phyloP scores from a whole-genome alignment of 2,113 vertebrate genomes.

The Sinocyclocheilus maitianheensis region DNA sequence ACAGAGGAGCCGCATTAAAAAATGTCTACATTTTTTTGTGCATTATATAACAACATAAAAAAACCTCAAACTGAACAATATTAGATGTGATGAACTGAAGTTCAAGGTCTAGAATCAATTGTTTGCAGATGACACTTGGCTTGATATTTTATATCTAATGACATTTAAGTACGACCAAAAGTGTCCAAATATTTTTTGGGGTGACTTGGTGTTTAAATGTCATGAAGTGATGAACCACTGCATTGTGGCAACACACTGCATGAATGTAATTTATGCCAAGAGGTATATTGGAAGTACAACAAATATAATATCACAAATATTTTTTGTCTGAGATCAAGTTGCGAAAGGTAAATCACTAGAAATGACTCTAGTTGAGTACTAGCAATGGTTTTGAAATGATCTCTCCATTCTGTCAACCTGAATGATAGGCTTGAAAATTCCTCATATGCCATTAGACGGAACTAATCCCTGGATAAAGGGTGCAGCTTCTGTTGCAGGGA shows the following conservation, averaged over 20 bases:
- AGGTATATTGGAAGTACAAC: not conserved
- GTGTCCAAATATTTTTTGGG: not conserved
- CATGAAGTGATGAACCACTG: not conserved
- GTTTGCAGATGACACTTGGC: not conserved
- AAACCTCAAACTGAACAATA: not conserved
- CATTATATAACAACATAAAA: not conserved
- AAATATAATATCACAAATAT: not conserved
- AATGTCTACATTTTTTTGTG: not conserved
- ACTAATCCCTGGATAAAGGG: conserved; percentile 44
- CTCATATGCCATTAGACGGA: conserved; percentile 9
- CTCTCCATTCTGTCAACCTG: not conserved
- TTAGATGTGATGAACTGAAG: not conserved
- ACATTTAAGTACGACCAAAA: not conserved
- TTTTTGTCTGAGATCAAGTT: not conserved
- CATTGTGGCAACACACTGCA: not conserved
- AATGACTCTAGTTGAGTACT: not conserved
- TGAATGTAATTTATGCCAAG: not conserved
- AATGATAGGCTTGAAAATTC: not conserved
- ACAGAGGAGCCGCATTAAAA: not conserved
- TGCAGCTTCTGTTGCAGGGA: conserved; percentile 71
- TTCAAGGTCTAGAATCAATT: not conserved
- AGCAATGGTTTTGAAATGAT: not conserved
- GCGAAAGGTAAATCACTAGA: not conserved
- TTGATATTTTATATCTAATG: not conserved
- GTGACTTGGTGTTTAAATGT: not conserved